Evolutionary conservation across 2,888 invertebrate genomes (phyloP), one percentile per base, ranked within the genome.

Genomic region (Arrhopalites spinosus): DNA sequence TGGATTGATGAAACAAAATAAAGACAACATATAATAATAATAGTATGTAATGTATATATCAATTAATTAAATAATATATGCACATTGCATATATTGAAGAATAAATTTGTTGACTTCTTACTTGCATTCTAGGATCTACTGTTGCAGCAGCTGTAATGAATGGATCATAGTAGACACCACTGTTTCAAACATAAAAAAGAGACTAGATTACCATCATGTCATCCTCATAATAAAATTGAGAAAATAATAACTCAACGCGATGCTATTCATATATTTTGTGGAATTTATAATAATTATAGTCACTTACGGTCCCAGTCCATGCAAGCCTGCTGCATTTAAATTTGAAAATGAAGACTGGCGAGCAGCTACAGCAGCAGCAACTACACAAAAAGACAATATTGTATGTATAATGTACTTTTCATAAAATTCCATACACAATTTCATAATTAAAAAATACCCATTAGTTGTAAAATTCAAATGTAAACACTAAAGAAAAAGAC

Each of bases 101-200:
- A 29, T 27, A 63, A 63, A 2, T 27, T 61, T n/a, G 13, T 25
- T 17, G 43, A 66, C 36, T n/a, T 2, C 36, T 77, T 79, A 81
- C 82, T 81, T 82, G 81, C 45, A 81, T 78, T 76, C 82, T 63
- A 20, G 82, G 81, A 77, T 83, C 81, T 36, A 88, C 88, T 81
- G 93, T 92, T 81, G 93, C 92, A 84, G 91, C 91, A 81, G 94
- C 93, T 75, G 95, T 94, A 89, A 96, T 88, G 90, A 95, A 95
- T 84, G 95, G 96, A 89, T 96, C 96, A 89, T 96, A 96, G 90
- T 96, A 96, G 83, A 96, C 92, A 88, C 95, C 93, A 88, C 87
- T 90, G 88, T 86, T 86, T 82, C 77, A 78, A 71, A 75, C 74
- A 76, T 78, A 73, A 43, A 81, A 76, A 76, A 50, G 36, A 64